Evolutionary conservation across 2,113 vertebrate species (phyloP).

Genomic region (Megaceryle maxima): DNA sequence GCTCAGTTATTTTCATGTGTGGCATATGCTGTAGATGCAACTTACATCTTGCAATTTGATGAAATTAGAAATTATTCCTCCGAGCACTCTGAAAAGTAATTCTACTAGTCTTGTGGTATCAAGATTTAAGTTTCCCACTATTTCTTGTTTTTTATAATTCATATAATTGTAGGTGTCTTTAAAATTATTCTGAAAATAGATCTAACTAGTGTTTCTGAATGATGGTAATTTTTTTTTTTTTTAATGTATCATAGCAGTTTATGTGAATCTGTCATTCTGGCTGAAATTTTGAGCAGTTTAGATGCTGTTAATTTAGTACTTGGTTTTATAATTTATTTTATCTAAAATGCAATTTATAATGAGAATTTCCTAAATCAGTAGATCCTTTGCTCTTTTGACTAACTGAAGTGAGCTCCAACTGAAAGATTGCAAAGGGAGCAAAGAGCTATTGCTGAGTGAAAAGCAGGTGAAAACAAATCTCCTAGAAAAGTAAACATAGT

Average conservation of each 20-base stretch:
- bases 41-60: neutral
- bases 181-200: neutral
- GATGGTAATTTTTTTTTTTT: neutral
- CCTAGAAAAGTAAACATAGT: neutral
- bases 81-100: neutral
- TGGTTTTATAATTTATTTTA: neutral
- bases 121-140: neutral
- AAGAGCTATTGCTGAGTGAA: neutral
- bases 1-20: neutral
- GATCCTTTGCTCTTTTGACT: neutral
- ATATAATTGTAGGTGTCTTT: neutral
- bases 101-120: neutral
- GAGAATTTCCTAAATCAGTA: neutral
- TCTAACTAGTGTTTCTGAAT: neutral
- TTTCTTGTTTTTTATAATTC: neutral
- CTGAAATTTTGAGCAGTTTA: neutral
- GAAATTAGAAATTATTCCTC: neutral
- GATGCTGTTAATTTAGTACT: neutral
- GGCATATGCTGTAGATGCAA: neutral
- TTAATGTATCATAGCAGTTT: neutral
- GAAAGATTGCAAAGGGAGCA: neutral
- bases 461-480: neutral
- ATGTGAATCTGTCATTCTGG: neutral
- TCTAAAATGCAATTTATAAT: neutral
- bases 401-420: neutral